Percentiles rank a stretch among this genome's conserved stretches.
phyloP scores from a whole-genome alignment of 2,113 vertebrate genomes.

The Passer domesticus region DNA sequence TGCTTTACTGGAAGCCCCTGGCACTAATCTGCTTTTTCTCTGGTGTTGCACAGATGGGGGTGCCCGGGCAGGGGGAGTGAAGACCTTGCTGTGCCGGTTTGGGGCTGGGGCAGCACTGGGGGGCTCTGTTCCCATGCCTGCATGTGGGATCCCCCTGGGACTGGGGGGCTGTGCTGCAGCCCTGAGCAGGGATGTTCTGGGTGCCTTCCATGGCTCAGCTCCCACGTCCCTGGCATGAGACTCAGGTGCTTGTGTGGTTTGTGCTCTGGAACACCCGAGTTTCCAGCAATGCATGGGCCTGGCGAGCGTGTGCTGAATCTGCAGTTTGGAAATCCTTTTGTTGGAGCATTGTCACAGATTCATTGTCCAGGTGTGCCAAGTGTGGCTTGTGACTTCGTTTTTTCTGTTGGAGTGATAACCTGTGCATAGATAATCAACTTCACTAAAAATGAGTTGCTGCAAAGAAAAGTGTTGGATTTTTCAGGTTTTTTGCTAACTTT shows the following conservation, averaged over 20 bases:
- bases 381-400: background rate
- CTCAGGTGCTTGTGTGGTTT: slow-evolving; percentile 3
- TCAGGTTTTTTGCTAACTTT: background rate
- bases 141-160: background rate
- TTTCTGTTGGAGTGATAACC: background rate
- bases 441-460: background rate
- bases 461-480: fast-evolving
- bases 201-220: background rate
- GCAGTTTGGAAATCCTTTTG: background rate
- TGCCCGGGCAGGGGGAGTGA: background rate
- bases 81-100: background rate
- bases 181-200: background rate
- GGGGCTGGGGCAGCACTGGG: background rate
- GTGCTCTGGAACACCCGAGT: background rate
- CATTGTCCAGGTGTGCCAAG: background rate
- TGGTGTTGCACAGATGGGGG: background rate
- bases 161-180: background rate
- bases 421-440: background rate
- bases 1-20: background rate
- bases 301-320: background rate
- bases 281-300: slow-evolving; percentile 10
- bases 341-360: background rate
- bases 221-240: slow-evolving; percentile 4
- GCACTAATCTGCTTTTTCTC: slow-evolving; percentile 4
- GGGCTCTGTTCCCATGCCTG: background rate